These are phyloP conservation scores for Lepidochrysops patricia DNA, from an alignment of 2,888 invertebrate species.

Conservation along the genomic window DNA sequence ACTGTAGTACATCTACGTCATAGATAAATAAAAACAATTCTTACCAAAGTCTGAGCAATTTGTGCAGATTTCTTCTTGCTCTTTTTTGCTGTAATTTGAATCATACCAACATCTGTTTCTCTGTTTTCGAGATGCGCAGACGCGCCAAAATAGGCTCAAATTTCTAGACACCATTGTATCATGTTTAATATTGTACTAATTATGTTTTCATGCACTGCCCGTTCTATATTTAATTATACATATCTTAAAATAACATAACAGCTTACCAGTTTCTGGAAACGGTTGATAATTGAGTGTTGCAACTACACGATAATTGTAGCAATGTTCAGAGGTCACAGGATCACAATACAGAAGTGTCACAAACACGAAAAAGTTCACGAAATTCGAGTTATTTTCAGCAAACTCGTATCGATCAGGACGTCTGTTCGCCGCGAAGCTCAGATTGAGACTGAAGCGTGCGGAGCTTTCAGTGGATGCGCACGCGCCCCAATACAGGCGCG, in stretches of 20 bases:
- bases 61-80: not conserved
- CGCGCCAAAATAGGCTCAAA: slow-evolving; percentile 22
- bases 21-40: not conserved
- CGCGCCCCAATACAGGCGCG: slow-evolving; percentile 32
- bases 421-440: slow-evolving; percentile 43
- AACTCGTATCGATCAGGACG: slow-evolving; percentile 30
- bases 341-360: slow-evolving; percentile 42
- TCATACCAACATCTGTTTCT: slow-evolving; percentile 23
- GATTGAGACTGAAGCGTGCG: slow-evolving; percentile 50
- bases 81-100: slow-evolving; percentile 9
- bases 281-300: slow-evolving; percentile 40
- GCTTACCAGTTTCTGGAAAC: slow-evolving; percentile 59
- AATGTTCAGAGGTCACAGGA: slow-evolving; percentile 29
- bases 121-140: slow-evolving; percentile 21
- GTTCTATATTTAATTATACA: slow-evolving; percentile 71
- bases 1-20: not conserved
- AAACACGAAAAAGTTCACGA: slow-evolving; percentile 37
- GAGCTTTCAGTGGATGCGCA: slow-evolving; percentile 65
- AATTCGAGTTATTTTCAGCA: slow-evolving; percentile 35
- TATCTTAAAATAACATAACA: slow-evolving; percentile 63
- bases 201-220: slow-evolving; percentile 59
- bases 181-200: slow-evolving; percentile 56
- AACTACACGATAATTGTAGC: slow-evolving; percentile 28
- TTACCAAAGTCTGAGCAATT: not conserved
- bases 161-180: slow-evolving; percentile 48